Evolutionary conservation across 1,140 invertebrate genomes (phyloP).

Genomic region (Lithobius niger): DNA sequence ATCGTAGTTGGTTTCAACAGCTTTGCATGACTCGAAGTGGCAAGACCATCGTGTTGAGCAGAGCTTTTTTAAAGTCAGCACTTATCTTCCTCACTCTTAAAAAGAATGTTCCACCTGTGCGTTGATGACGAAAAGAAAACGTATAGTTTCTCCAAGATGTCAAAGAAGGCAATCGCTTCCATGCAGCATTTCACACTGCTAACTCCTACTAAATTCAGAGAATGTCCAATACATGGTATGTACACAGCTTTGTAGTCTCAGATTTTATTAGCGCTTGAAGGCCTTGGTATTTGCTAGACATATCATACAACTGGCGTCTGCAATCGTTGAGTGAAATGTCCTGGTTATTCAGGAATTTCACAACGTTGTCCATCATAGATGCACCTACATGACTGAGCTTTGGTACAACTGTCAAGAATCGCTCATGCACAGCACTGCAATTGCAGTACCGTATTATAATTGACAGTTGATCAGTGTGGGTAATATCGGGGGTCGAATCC

Average conservation of each 20-base stretch:
- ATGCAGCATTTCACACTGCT: background rate
- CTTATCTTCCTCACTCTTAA: background rate
- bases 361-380: conserved; percentile 1
- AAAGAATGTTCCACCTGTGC: background rate
- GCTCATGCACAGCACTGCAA: conserved; percentile 2
- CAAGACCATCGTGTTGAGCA: background rate
- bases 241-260: background rate
- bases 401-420: conserved; percentile 13
- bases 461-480: conserved; percentile 17
- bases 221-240: background rate
- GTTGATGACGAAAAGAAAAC: background rate
- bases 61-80: background rate
- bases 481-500: conserved; percentile 20
- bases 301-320: conserved; percentile 20
- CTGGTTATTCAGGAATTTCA: conserved; percentile 10
- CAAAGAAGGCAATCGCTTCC: background rate
- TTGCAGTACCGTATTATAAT: conserved; percentile 16
- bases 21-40: no score
- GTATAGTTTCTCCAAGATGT: background rate
- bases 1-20: no score
- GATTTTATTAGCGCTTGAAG: conserved; percentile 13
- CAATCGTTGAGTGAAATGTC: conserved; percentile 16
- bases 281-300: conserved; percentile 19
- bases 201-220: background rate
- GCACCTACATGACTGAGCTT: conserved; percentile 4